Percentiles rank a stretch among this genome's conserved stretches.
phyloP scores from a whole-genome alignment of 2,888 invertebrate species.

The Melolontha melolontha region DNA sequence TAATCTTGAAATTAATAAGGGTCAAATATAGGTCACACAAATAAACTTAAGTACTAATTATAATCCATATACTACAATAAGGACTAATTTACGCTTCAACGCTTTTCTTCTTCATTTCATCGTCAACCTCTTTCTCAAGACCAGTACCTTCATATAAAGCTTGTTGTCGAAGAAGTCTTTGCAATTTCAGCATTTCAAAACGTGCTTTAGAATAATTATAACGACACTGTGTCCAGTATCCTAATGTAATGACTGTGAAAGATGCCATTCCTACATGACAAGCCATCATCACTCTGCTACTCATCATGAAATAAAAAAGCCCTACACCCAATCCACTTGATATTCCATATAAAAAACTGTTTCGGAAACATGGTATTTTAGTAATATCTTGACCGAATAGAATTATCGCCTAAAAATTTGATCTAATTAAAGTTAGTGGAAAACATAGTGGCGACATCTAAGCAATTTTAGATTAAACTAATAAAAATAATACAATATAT shows the following conservation, averaged over 20 bases:
- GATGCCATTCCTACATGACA: slow-evolving; percentile 76
- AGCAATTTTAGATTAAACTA: background rate
- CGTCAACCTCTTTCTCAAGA: slow-evolving; percentile 67
- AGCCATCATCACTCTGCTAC: slow-evolving; percentile 75
- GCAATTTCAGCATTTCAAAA: slow-evolving; percentile 74
- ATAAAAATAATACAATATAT: background rate
- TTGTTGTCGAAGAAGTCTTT: slow-evolving; percentile 73
- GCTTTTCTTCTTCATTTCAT: slow-evolving; percentile 44
- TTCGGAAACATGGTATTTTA: slow-evolving; percentile 84
- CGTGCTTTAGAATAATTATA: slow-evolving; percentile 76
- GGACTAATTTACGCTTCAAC: background rate
- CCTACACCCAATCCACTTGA: slow-evolving; percentile 77
- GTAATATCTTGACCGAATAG: slow-evolving; percentile 80
- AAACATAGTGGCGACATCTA: slow-evolving; percentile 2
- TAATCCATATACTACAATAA: too few species aligned
- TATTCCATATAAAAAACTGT: slow-evolving; percentile 81
- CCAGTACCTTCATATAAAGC: slow-evolving; percentile 74
- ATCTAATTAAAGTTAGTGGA: background rate
- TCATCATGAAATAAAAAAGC: slow-evolving; percentile 77
- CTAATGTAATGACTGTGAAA: slow-evolving; percentile 74
- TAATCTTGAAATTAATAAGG: too few species aligned
- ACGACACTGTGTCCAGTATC: slow-evolving; percentile 79
- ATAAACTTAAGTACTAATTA: background rate
- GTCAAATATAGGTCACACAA: background rate
- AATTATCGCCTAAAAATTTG: slow-evolving; percentile 67